Base-by-base conservation (phyloP, 1,140 invertebrate species). In the Heliconius hewitsoni region DNA sequence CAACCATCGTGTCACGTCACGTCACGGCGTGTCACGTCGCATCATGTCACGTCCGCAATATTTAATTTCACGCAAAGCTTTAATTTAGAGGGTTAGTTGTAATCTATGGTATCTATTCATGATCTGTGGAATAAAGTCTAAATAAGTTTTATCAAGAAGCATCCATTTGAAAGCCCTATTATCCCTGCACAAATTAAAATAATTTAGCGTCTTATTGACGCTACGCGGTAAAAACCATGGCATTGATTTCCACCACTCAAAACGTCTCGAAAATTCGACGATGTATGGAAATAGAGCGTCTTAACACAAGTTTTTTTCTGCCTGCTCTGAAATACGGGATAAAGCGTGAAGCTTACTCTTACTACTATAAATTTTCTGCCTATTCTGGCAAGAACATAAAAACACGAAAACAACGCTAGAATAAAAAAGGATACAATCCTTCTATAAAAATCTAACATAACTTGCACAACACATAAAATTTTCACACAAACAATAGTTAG, bases 21-120 rank as follows among this genome's bases (percentile, higher is more conserved):
- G 52, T 76, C 79, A 73, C 79, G 30, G 19, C 27, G 11, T 30
- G 60, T 27, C 60, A 66, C 27, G 60, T 66, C 60, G 23, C 27
- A 66, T 66, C 60, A 66, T n/a, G 27, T 66, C 60, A 46, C 55
- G 46, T 73, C 71, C 71, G 74, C 71, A 23, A 73, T 79, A 66
- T 76, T 80, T 76, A 71, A 80, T 79, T 79, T 72, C 50, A 72
- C 37, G 19, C 42, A 77, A 16, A 37, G 74, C 27, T 30, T 30
- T 66, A 66, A 66, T 66, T 66, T 27, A 30, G 27, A 66, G 60
- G 60, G 60, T 66, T 66, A 66, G 60, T 27, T 66, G 23, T 66
- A 30, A 27, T 66, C 60, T 66, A 52, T 52, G 50, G 42, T 16
- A 46, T 13, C 42, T 46, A 46, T 16, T 46, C 4, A 16, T 46